Evolutionary conservation across 2,888 invertebrate genomes (phyloP).

Genomic region (Synanthedon vespiformis): DNA sequence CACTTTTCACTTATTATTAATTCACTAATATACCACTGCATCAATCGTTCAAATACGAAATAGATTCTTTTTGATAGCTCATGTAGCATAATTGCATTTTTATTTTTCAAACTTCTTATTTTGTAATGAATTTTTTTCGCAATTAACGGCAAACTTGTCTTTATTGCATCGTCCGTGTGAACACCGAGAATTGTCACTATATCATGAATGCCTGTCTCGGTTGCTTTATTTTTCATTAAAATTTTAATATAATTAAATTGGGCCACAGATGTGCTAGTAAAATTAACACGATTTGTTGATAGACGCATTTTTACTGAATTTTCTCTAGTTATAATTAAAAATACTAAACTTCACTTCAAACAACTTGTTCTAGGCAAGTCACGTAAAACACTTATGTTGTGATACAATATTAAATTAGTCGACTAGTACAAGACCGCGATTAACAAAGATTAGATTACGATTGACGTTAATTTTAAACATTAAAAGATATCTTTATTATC

Average conservation of each 20-base stretch:
- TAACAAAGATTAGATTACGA: constrained; percentile 43
- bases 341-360: constrained; percentile 4
- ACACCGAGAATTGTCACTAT: constrained; percentile 50
- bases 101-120: constrained; percentile 13
- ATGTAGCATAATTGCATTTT: constrained; percentile 22
- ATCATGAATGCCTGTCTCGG: constrained; percentile 42
- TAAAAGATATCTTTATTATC: constrained; percentile 37
- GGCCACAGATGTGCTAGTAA: constrained; percentile 43
- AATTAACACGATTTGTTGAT: constrained; percentile 49
- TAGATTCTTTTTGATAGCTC: constrained; percentile 21
- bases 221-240: constrained; percentile 38
- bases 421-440: constrained; percentile 17
- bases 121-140: constrained; percentile 15
- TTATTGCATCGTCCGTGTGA: constrained; percentile 36
- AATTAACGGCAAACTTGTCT: constrained; percentile 15
- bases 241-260: constrained; percentile 57
- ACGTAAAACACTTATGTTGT: constrained; percentile 28
- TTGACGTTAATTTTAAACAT: constrained; percentile 22
- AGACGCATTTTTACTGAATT: constrained; percentile 38
- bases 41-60: constrained; percentile 18
- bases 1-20: constrained; percentile 19
- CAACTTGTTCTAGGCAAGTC: constrained; percentile 12
- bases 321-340: constrained; percentile 3
- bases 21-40: constrained; percentile 27
- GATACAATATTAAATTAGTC: constrained; percentile 1